phyloP scores from a whole-genome alignment of 2,888 invertebrate genomes.

The Cremastinae sp. region DNA sequence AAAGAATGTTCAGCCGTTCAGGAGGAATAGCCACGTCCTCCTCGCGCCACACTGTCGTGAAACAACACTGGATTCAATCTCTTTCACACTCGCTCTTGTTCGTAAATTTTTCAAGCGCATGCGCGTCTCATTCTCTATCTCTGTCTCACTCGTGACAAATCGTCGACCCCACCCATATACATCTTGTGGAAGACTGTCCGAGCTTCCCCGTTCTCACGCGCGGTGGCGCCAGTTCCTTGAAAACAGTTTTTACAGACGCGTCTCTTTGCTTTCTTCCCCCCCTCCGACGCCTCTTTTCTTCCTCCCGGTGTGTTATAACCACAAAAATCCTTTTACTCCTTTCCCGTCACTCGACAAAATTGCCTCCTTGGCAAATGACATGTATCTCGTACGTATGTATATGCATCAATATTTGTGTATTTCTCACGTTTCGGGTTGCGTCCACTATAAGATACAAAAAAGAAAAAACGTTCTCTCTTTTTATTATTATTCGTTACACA shows the following conservation, averaged over 20 bases:
- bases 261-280: constrained; percentile 15
- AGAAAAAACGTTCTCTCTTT: constrained; percentile 4
- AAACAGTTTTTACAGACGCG: constrained; percentile 10
- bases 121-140: constrained; percentile 39
- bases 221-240: constrained; percentile 28
- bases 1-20: constrained; percentile 10
- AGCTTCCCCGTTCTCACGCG: constrained; percentile 28
- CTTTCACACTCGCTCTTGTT: constrained; percentile 16
- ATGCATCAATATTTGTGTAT: not conserved
- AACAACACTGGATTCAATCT: constrained; percentile 52
- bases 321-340: constrained; percentile 19
- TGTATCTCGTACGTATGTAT: not conserved
- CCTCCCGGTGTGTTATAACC: constrained; percentile 1
- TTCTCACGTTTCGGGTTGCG: constrained; percentile 18
- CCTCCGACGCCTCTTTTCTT: not conserved
- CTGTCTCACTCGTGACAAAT: constrained; percentile 44
- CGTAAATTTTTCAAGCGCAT: constrained; percentile 36
- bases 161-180: constrained; percentile 51
- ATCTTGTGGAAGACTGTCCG: constrained; percentile 28
- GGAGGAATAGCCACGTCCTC: constrained; percentile 52
- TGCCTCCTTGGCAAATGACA: constrained; percentile 10
- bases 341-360: constrained; percentile 39
- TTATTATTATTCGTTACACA: not conserved
- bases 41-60: constrained; percentile 53
- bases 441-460: not conserved